Evolutionary conservation across 2,888 invertebrate species (phyloP).

Genomic region (Chydorus sphaericus): DNA sequence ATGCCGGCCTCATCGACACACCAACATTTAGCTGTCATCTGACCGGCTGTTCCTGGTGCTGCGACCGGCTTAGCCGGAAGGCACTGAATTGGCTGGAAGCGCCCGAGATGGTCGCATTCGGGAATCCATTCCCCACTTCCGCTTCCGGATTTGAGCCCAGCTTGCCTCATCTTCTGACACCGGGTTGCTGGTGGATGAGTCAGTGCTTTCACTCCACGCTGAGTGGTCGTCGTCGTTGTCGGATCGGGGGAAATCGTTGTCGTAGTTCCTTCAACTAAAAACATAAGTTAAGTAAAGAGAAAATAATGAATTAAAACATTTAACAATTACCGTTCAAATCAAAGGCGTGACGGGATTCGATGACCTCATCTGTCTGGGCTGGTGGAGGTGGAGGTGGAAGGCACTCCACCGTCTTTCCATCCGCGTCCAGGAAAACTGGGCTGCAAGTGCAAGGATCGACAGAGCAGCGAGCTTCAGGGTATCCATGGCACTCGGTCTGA

Average conservation of each 20-base stretch:
- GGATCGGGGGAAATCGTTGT: conserved; percentile 8
- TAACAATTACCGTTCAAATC: too few relatives aligned
- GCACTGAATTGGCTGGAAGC: conserved; percentile 62
- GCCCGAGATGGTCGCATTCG: conserved; percentile 20
- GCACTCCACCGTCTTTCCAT: conserved; percentile 6
- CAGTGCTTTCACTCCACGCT: neutral
- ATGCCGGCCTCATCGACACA: conserved; percentile 74
- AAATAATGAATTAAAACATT: too few relatives aligned
- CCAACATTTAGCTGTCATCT: conserved; percentile 46
- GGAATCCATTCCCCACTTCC: conserved; percentile 17
- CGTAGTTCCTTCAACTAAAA: too few relatives aligned
- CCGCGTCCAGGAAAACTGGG: conserved; percentile 20
- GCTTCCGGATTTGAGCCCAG: neutral
- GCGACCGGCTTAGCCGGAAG: conserved; percentile 29
- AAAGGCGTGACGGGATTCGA: neutral
- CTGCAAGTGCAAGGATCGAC: conserved; percentile 27
- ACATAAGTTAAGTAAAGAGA: too few relatives aligned
- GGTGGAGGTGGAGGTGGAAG: neutral
- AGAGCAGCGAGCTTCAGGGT: conserved; percentile 24
- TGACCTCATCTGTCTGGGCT: neutral
- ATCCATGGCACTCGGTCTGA: conserved; percentile 23
- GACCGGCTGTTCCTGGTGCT: conserved; percentile 4
- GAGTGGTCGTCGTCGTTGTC: conserved; percentile 6
- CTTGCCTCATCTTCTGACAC: conserved; percentile 14
- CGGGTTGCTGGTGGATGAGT: neutral